These are phyloP conservation scores for Phoeniculus purpureus DNA, from an alignment of 2,797 vertebrate genomes.

Conservation along the genomic window DNA sequence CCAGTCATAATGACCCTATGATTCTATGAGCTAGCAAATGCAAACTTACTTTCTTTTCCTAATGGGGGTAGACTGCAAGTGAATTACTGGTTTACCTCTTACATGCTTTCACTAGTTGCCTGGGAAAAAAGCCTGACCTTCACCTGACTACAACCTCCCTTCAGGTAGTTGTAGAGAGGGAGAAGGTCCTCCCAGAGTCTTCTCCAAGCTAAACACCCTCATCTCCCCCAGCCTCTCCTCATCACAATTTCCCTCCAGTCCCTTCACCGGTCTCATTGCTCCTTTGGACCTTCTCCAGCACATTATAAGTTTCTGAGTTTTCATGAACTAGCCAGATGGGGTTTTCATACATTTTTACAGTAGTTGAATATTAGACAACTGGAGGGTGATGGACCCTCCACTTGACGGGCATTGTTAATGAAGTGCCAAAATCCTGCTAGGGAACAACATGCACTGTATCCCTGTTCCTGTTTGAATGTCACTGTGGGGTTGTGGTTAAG, in stretches of 20 bases:
- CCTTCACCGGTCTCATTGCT: too few relatives aligned
- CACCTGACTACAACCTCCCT: too few relatives aligned
- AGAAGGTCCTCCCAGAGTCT: too few relatives aligned
- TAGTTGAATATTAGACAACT: slow-evolving; percentile 3
- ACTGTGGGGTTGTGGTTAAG: too few relatives aligned
- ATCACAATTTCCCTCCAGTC: too few relatives aligned
- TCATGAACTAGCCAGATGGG: not conserved
- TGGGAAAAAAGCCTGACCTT: too few relatives aligned
- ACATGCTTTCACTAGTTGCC: not conserved
- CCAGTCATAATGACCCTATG: too few relatives aligned
- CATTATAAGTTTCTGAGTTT: not conserved
- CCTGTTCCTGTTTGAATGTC: not conserved
- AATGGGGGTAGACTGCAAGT: accelerated
- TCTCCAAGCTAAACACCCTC: too few relatives aligned
- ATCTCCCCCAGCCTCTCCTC: too few relatives aligned
- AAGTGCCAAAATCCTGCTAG: not conserved
- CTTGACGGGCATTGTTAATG: not conserved
- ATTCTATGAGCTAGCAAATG: not conserved
- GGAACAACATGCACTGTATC: not conserved
- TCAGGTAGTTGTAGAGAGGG: too few relatives aligned
- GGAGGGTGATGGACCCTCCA: not conserved
- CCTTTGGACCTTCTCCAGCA: not conserved
- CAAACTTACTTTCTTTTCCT: not conserved
- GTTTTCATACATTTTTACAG: slow-evolving; percentile 5
- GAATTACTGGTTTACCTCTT: not conserved